phyloP scores from a whole-genome alignment of 2,113 vertebrate species.

The Colistium nudipinnis region DNA sequence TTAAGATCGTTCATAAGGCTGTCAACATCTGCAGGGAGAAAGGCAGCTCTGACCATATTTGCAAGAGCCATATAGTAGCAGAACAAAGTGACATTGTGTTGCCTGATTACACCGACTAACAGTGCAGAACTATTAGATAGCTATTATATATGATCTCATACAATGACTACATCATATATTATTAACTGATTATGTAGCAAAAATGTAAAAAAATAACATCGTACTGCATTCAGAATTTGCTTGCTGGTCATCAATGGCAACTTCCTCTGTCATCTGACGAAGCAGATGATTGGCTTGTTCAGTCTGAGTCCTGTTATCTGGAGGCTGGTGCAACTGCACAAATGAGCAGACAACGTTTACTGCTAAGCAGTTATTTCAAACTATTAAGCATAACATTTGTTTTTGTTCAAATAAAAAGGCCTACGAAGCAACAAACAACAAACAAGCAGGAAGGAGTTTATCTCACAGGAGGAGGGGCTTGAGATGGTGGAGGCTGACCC shows the following conservation, averaged over 20 bases:
- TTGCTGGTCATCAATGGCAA: constrained; percentile 85
- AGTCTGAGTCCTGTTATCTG: constrained; percentile 85
- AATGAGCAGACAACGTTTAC: constrained; percentile 27
- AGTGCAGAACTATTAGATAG: not conserved
- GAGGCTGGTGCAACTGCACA: constrained; percentile 83
- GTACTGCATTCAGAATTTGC: constrained; percentile 72
- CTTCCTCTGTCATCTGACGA: constrained; percentile 88
- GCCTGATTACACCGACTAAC: not conserved
- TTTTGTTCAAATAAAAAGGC: no score
- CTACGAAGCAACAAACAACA: not conserved
- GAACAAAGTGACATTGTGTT: not conserved
- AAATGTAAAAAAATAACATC: constrained; percentile 5
- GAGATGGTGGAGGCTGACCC: constrained; percentile 82
- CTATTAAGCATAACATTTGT: no score
- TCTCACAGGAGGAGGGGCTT: constrained; percentile 84
- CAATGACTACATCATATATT: not conserved
- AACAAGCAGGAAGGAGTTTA: constrained; percentile 46
- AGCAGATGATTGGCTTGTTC: constrained; percentile 90
- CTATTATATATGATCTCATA: no score
- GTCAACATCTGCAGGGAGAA: constrained; percentile 67
- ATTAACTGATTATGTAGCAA: not conserved
- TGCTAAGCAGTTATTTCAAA: constrained; percentile 1
- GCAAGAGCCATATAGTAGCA: not conserved
- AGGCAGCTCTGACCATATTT: not conserved
- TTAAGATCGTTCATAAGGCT: constrained; percentile 88